Conservation (phyloP, 2,888 invertebrate genomes). For the Charanyca ferruginea region DNA sequence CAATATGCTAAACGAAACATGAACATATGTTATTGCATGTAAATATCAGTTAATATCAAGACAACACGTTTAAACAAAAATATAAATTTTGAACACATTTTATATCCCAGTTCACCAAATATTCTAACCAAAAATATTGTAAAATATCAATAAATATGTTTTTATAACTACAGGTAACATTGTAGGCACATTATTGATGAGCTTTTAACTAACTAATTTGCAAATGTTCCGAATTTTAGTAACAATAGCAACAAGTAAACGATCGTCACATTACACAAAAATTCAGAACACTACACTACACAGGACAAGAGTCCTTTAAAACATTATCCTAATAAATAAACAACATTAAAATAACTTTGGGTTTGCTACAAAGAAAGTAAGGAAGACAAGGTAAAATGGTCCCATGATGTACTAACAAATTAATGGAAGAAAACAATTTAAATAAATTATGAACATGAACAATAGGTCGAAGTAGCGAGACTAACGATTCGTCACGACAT, state of each 20-base stretch:
- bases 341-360: constrained; percentile 88
- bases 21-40: constrained; percentile 85
- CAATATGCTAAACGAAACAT: constrained; percentile 87
- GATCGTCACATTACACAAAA: constrained; percentile 33
- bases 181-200: constrained; percentile 90
- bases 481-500: constrained; percentile 52
- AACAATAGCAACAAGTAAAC: constrained; percentile 13
- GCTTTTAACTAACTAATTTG: constrained; percentile 81
- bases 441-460: constrained; percentile 80
- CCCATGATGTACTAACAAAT: constrained; percentile 74
- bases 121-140: constrained; percentile 80
- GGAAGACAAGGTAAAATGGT: constrained; percentile 87
- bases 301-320: constrained; percentile 63
- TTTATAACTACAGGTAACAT: constrained; percentile 90
- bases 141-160: constrained; percentile 78
- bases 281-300: constrained; percentile 47
- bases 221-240: constrained; percentile 51
- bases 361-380: constrained; percentile 83
- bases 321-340: constrained; percentile 85
- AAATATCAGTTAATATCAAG: constrained; percentile 89
- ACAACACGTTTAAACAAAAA: constrained; percentile 72
- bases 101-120: constrained; percentile 81
- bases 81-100: constrained; percentile 89
- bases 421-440: constrained; percentile 73
- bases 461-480: constrained; percentile 69